Conservation (phyloP, 2,888 invertebrate genomes). For the Gymnocheta viridis region DNA sequence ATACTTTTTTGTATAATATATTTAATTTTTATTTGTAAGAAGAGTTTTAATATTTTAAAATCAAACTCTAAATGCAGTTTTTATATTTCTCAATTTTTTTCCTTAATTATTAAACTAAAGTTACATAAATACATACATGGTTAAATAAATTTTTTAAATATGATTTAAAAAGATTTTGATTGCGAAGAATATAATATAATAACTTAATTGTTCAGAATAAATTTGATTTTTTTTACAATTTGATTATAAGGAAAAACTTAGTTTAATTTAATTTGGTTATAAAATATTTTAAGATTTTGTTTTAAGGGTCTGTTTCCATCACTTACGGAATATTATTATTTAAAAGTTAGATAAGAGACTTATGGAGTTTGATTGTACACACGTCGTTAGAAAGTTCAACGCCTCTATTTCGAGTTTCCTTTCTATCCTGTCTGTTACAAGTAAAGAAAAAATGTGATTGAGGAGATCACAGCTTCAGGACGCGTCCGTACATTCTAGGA, state of each 20-base stretch:
- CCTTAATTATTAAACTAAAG: constrained; percentile 36
- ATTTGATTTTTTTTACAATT: constrained; percentile 9
- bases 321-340: background rate
- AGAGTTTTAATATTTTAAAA: constrained; percentile 60
- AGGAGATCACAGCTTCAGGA: no score
- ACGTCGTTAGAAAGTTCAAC: no score
- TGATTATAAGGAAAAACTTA: constrained; percentile 27
- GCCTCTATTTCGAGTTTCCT: no score
- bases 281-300: background rate
- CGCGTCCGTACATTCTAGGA: no score
- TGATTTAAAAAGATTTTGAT: constrained; percentile 37
- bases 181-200: constrained; percentile 3
- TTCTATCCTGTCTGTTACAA: no score
- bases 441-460: no score
- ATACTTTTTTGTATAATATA: constrained; percentile 1
- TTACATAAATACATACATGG: background rate
- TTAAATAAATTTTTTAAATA: constrained; percentile 25
- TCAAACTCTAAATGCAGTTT: constrained; percentile 64
- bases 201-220: constrained; percentile 15
- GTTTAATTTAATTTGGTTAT: background rate
- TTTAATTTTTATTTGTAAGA: constrained; percentile 34
- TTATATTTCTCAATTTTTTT: constrained; percentile 14
- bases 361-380: no score
- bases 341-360: background rate
- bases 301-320: constrained; percentile 5